Evolutionary conservation across 2,797 vertebrate genomes (phyloP), one percentile per base, ranked within the genome.

Genomic region (Thripadectes ignobilis): DNA sequence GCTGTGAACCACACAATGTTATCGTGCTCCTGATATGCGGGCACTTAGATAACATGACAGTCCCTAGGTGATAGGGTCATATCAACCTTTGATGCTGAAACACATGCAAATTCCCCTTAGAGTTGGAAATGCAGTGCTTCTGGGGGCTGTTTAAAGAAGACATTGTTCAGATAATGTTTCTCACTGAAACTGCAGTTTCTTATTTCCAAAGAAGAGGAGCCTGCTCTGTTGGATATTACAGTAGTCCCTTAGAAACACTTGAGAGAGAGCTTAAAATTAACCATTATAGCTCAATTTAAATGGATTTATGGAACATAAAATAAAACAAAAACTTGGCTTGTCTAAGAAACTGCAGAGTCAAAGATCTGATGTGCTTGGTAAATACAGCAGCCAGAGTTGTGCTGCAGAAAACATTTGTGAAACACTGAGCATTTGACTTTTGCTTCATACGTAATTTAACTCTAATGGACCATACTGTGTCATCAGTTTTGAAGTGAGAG

Each of bases 61-160:
- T 93, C 88, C 72, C 88, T 90, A 39, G 93, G 83, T 93, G 94
- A 96, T 68, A 68, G 67, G 66, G 84, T 88, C 41, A 48, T 61
- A 86, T 58, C 85, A 71, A 72, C 51, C 92, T 96, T 95, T 96
- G 93, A 93, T 93, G 93, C 92, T 63, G 81, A 92, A 93, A 91
- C 89, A 81, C 89, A 91, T 93, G 88, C 89, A 93, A 93, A 97
- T 92, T 95, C 92, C 85, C 78, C 46, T 93, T 84, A 43, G 95
- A 89, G 73, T 11, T 92, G 93, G 92, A 83, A 89, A 95, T 91
- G 84, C 49, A 36, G 80, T 27, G 89, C 89, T 95, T 89, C 92
- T 88, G 68, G 81, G 87, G 54, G 32, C 91, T 82, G 80, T 92
- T 96, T 97, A 89, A 89, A 95, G 88, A 83, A 82, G 85, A 95